Conservation (phyloP, 2,797 vertebrate species). For the Tapirus indicus region DNA sequence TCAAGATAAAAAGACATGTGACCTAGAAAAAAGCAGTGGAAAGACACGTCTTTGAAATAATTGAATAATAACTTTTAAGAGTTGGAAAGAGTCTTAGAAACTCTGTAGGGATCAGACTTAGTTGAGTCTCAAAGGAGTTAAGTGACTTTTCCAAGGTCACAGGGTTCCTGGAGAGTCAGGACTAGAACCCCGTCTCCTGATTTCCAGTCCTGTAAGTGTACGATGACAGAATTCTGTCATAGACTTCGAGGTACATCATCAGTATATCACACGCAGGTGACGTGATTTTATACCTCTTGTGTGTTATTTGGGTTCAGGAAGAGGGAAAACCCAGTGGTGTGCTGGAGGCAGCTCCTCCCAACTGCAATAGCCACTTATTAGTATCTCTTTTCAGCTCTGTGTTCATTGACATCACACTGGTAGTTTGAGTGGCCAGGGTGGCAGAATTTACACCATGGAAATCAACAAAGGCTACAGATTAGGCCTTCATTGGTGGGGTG, state of each 20-base stretch:
- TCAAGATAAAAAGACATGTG: conserved; percentile 47
- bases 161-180: not conserved
- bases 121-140: not conserved
- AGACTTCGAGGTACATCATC: fast-evolving
- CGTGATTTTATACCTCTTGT: not conserved
- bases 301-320: not conserved
- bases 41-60: conserved; percentile 19
- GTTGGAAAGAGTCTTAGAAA: not conserved
- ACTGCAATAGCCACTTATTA: not conserved
- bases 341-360: not conserved
- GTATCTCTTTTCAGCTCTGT: not conserved
- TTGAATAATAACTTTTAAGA: conserved; percentile 42
- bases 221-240: not conserved
- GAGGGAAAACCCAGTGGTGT: not conserved
- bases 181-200: not conserved
- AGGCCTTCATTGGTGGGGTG: not conserved
- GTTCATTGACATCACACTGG: not conserved
- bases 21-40: not conserved
- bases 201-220: not conserved
- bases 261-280: not conserved
- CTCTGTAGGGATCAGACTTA: not conserved
- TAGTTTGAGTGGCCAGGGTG: not conserved
- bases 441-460: not conserved
- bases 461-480: not conserved
- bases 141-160: not conserved